Conservation (phyloP, 2,797 vertebrate genomes). For the Dicrostonyx torquatus region DNA sequence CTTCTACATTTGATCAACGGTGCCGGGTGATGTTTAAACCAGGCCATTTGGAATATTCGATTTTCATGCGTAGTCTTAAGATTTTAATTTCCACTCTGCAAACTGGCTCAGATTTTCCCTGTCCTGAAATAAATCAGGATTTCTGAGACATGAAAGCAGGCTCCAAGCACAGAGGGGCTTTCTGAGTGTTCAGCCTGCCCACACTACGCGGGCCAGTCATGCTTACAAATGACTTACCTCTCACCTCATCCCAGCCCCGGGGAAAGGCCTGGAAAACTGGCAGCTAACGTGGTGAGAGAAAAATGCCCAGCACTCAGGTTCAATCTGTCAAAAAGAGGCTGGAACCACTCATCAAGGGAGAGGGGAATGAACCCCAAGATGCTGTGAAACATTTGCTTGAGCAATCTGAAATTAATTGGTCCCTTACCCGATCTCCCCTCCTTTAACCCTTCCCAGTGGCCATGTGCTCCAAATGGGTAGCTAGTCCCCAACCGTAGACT, state of each 20-base stretch:
- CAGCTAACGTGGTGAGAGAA: slow-evolving; percentile 81
- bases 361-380: slow-evolving; percentile 77
- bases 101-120: slow-evolving; percentile 71
- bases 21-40: slow-evolving; percentile 83
- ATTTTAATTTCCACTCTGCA: slow-evolving; percentile 82
- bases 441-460: slow-evolving; percentile 62
- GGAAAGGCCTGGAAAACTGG: slow-evolving; percentile 83
- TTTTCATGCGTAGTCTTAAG: slow-evolving; percentile 82
- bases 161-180: slow-evolving; percentile 74
- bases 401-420: slow-evolving; percentile 83
- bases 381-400: slow-evolving; percentile 78
- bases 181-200: slow-evolving; percentile 72
- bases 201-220: slow-evolving; percentile 77
- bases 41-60: slow-evolving; percentile 73
- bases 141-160: slow-evolving; percentile 79
- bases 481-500: slow-evolving; percentile 52
- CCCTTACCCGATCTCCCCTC: slow-evolving; percentile 77
- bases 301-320: slow-evolving; percentile 82
- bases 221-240: slow-evolving; percentile 83
- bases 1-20: slow-evolving; percentile 79
- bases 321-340: slow-evolving; percentile 85
- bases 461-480: slow-evolving; percentile 74
- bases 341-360: slow-evolving; percentile 82
- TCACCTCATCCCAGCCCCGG: slow-evolving; percentile 84
- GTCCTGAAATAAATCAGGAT: slow-evolving; percentile 80